These are phyloP conservation scores for Chionodraco myersi DNA, from an alignment of 2,113 vertebrate species.

Conservation along the genomic window DNA sequence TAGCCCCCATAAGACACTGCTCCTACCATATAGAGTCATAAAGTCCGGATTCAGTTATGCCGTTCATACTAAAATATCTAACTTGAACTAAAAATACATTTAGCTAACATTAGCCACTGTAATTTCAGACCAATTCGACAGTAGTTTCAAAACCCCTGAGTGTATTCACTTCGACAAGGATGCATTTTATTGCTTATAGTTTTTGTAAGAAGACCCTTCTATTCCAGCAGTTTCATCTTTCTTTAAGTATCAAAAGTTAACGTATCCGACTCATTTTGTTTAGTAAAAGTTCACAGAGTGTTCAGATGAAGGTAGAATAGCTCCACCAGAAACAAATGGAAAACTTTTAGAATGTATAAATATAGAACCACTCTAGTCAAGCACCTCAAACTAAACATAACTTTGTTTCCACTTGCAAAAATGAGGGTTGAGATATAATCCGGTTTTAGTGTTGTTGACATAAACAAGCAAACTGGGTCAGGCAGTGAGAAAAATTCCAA, in stretches of 20 bases:
- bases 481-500: constrained; percentile 7
- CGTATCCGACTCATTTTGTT: background rate
- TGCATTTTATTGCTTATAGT: background rate
- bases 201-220: background rate
- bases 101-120: too few species aligned
- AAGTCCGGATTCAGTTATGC: too few species aligned
- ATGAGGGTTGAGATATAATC: background rate
- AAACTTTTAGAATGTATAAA: too few species aligned
- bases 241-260: background rate
- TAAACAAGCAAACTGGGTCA: constrained; percentile 8
- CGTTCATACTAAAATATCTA: too few species aligned
- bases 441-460: background rate
- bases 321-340: too few species aligned
- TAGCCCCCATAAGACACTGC: too few species aligned
- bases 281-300: background rate
- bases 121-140: too few species aligned
- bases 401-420: background rate
- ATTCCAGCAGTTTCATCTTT: background rate
- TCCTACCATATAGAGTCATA: too few species aligned
- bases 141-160: background rate
- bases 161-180: background rate
- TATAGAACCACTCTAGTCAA: too few species aligned
- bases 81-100: too few species aligned
- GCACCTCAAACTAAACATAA: too few species aligned
- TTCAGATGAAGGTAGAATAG: background rate